These are phyloP conservation scores for Galeruca laticollis DNA, from an alignment of 2,888 invertebrate species.

Conservation along the genomic window DNA sequence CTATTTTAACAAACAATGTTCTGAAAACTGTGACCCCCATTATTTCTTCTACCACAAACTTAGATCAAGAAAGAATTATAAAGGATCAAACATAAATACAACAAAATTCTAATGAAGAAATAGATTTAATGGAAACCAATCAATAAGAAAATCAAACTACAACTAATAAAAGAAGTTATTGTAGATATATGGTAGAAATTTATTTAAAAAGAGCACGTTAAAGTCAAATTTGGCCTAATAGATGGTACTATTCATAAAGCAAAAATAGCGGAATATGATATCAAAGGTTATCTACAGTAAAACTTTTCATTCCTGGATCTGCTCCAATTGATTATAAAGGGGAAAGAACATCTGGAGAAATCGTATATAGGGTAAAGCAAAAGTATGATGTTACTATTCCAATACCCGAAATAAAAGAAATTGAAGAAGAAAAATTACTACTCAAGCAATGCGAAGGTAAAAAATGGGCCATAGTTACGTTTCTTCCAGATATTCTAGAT, in stretches of 20 bases:
- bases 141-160: no score
- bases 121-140: no score
- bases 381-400: constrained; percentile 79
- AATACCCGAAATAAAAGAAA: constrained; percentile 70
- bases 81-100: no score
- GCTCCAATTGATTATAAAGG: constrained; percentile 79
- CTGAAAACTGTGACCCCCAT: no score
- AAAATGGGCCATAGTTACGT: constrained; percentile 88
- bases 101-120: no score
- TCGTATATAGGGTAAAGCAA: constrained; percentile 86
- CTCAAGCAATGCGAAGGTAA: constrained; percentile 83
- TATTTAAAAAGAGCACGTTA: no score
- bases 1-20: no score
- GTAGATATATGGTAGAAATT: no score
- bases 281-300: constrained; percentile 93
- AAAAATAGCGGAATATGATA: constrained; percentile 82
- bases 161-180: no score
- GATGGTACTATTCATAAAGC: constrained; percentile 89
- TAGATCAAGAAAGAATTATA: no score
- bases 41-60: no score
- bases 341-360: constrained; percentile 85
- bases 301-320: constrained; percentile 82
- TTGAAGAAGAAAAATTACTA: constrained; percentile 58
- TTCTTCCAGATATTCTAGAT: constrained; percentile 93
- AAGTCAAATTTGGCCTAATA: constrained; percentile 89